These are phyloP conservation scores for Muschampia plurimacula DNA, from an alignment of 2,888 invertebrate genomes.

Conservation along the genomic window DNA sequence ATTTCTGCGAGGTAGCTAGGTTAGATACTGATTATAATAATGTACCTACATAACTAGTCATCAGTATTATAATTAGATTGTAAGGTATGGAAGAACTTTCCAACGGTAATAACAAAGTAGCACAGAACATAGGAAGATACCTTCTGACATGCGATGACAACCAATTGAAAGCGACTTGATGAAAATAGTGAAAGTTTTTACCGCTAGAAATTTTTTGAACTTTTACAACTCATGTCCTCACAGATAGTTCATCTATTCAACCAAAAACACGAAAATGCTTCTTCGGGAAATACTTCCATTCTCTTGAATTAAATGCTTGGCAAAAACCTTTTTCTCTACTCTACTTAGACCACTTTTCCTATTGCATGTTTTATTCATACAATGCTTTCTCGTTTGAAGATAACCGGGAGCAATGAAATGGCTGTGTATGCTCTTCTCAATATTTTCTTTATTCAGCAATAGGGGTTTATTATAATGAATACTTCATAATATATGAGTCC, in stretches of 20 bases:
- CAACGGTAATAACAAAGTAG: neutral
- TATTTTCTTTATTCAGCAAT: conserved; percentile 11
- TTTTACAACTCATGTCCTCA: neutral
- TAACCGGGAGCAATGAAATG: conserved; percentile 9
- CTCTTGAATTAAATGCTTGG: neutral
- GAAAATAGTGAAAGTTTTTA: neutral
- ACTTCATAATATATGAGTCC: too few species aligned
- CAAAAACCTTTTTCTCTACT: conserved; percentile 28
- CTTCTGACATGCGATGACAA: neutral
- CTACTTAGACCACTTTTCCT: conserved; percentile 53
- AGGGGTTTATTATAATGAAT: neutral
- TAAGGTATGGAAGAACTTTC: neutral
- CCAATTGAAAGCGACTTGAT: neutral
- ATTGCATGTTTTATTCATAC: conserved; percentile 77
- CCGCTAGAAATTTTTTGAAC: conserved; percentile 1
- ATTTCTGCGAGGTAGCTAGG: too few species aligned
- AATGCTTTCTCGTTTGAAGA: conserved; percentile 29
- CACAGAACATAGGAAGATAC: neutral
- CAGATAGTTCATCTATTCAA: neutral
- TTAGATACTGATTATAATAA: too few species aligned
- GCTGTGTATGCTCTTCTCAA: conserved; percentile 8
- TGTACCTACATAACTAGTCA: too few species aligned
- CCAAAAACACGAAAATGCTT: conserved; percentile 23
- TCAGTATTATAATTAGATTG: neutral
- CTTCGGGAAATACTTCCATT: neutral